Conservation (phyloP, 53 echinoderm and acorn worm species). For the Paelopatides confundens region DNA sequence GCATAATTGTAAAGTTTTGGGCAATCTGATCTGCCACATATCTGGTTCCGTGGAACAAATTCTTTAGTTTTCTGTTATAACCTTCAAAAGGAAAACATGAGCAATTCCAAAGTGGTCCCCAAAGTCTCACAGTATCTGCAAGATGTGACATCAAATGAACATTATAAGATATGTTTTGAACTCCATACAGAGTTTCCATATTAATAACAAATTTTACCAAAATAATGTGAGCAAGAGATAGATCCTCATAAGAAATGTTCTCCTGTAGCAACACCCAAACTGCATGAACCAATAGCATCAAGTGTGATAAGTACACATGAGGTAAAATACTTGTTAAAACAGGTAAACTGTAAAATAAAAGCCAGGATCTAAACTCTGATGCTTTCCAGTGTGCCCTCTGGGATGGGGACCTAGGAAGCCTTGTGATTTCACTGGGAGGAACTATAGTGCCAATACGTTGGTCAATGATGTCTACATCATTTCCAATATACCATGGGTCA, state of each 20-base stretch:
- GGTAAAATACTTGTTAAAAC: constrained; percentile 45
- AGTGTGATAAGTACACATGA: constrained; percentile 34
- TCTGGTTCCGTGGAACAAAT: constrained; percentile 57
- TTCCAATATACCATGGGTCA: constrained; percentile 24
- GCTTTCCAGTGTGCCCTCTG: constrained; percentile 62
- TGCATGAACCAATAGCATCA: constrained; percentile 42
- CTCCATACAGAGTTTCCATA: constrained; percentile 46
- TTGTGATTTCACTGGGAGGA: constrained; percentile 49
- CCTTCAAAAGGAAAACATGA: constrained; percentile 64
- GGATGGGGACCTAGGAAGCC: constrained; percentile 46
- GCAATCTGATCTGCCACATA: constrained; percentile 48
- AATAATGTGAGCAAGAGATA: neutral
- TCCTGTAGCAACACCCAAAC: constrained; percentile 30
- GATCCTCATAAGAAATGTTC: neutral
- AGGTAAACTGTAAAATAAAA: constrained; percentile 55
- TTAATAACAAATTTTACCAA: constrained; percentile 50
- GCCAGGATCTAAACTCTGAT: constrained; percentile 58
- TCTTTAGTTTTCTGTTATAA: constrained; percentile 50
- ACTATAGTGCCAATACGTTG: constrained; percentile 14
- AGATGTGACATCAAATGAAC: constrained; percentile 63
- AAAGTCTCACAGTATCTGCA: constrained; percentile 29
- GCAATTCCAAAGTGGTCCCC: constrained; percentile 54
- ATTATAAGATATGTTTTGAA: constrained; percentile 45
- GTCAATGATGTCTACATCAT: neutral
- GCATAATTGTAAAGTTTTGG: constrained; percentile 38